Base-by-base conservation (phyloP, 1,140 invertebrate genomes). In the Caenorhabditis inopinata region DNA sequence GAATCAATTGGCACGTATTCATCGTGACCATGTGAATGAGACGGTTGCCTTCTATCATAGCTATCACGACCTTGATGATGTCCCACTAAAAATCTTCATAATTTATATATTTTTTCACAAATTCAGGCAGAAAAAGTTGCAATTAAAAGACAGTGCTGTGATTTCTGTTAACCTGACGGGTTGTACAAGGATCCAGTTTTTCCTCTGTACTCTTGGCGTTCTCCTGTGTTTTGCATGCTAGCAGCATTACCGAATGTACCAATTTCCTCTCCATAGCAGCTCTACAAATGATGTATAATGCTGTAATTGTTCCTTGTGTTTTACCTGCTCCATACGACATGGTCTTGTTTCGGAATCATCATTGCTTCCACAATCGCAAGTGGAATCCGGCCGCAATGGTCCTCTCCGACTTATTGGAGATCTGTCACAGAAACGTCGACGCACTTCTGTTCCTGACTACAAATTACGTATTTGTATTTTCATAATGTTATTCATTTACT, bases 1-100 rank as follows among this genome's bases (percentile, higher is more conserved):
- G 76, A 78, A 21, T 58, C 76, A 25, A 78, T 78, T 25, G 76
- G 76, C 14, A 78, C 51, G 29, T 78, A 78, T 62, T 78, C 49
- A 21, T 75, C 73, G 46, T n/a, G 73, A 32, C 51, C 27, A 32
- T n/a, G 51, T 18, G 58, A 68, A 42, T 35, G 25, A 6, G 58
- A 68, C 6, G 58, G 32, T 21, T 32, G 12, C 14, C 29, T 18
- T 7, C 27, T 68, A 12, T 78, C 51, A 27, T 47, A 38, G 16
- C 76, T 29, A 5, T 7, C 21, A 14, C 49, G 47, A 0, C 21
- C 35, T 11, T 4, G 51, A 18, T 58, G 38, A 18, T 35, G 38
- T n/a, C n/a, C n/a, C n/a, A n/a, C n/a, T n/a, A n/a, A n/a, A n/a
- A n/a, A n/a, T n/a, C n/a, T n/a, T n/a, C n/a, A n/a, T n/a, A n/a